Evolutionary conservation across 2,888 invertebrate genomes (phyloP), one percentile per base, ranked within the genome.

Genomic region (Mesorhabditis spiculigera): DNA sequence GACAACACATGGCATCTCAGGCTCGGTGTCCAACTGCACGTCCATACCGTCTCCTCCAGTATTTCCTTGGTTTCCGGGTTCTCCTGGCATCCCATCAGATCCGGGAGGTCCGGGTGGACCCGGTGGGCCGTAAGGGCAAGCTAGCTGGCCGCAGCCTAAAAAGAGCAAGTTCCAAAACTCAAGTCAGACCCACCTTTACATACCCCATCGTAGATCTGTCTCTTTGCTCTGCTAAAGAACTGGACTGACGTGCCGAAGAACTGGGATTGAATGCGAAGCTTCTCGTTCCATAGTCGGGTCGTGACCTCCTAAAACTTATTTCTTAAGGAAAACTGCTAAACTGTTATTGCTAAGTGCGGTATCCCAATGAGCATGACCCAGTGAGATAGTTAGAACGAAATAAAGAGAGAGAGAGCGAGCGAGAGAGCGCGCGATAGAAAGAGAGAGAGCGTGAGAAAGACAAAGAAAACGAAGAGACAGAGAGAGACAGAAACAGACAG

Each of bases 31-130:
- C 50, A 85, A 73, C 62, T 84, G 81, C 45, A 85, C 80, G 72
- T 85, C 85, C 45, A 72, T 81, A 0, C 85, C 85, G 70, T 85
- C 85, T 42, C 78, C 81, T 6, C 85, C 85, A 28, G 81, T 74
- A 10, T 71, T 71, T 67, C 80, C 81, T 45, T 78, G 78, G 63
- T 75, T 75, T 70, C 82, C 82, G 65, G 79, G 73, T 50, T 78
- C 73, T 67, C 86, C 86, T 5, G 83, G 81, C 41, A 68, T 74
- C 44, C 86, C 85, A 71, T 81, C 82, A 5, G 74, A 68, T 68
- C 86, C 85, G 44, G 81, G 77, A 13, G 72, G 66, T 63, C 86
- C 86, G 13, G 82, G 78, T 65, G 79, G 77, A 43, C 86, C 86
- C n/a, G 84, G 80, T 63, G 78, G 77, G 61, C 86, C 86, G n/a